Evolutionary conservation across 2,888 invertebrate genomes (phyloP).

Genomic region (Rhagonycha fulva): DNA sequence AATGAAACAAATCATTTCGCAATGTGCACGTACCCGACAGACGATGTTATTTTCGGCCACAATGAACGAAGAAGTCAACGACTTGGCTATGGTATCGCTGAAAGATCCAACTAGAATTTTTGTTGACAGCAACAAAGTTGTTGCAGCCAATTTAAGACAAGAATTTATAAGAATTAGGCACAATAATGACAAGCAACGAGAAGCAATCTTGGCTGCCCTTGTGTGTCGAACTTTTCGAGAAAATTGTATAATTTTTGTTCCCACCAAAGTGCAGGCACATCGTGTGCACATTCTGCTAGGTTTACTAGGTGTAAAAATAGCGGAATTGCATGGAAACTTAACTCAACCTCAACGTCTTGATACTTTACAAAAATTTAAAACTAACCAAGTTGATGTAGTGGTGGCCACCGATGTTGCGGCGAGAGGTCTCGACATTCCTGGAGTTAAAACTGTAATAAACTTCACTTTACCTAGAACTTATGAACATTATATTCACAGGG

Average conservation of each 20-base stretch:
- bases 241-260: slow-evolving; percentile 93
- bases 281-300: slow-evolving; percentile 90
- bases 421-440: slow-evolving; percentile 90
- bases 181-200: slow-evolving; percentile 87
- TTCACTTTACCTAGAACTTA: slow-evolving; percentile 93
- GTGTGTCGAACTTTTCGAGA: slow-evolving; percentile 88
- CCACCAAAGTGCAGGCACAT: slow-evolving; percentile 95
- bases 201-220: slow-evolving; percentile 83
- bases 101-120: slow-evolving; percentile 93
- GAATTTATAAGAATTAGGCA: slow-evolving; percentile 94
- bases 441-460: slow-evolving; percentile 95
- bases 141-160: slow-evolving; percentile 93
- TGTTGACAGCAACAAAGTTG: slow-evolving; percentile 94
- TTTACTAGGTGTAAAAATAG: slow-evolving; percentile 75
- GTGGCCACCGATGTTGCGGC: slow-evolving; percentile 96
- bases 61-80: slow-evolving; percentile 98
- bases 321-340: slow-evolving; percentile 92
- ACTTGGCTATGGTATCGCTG: slow-evolving; percentile 90
- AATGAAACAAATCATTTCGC: slow-evolving; percentile 96
- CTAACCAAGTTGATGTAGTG: slow-evolving; percentile 76
- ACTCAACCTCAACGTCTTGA: slow-evolving; percentile 95
- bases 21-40: slow-evolving; percentile 89
- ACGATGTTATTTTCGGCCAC: slow-evolving; percentile 98
- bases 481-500: slow-evolving; percentile 96
- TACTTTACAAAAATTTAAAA: slow-evolving; percentile 85